Evolutionary conservation across 2,113 vertebrate genomes (phyloP).

Genomic region (Onychostoma macrolepis): DNA sequence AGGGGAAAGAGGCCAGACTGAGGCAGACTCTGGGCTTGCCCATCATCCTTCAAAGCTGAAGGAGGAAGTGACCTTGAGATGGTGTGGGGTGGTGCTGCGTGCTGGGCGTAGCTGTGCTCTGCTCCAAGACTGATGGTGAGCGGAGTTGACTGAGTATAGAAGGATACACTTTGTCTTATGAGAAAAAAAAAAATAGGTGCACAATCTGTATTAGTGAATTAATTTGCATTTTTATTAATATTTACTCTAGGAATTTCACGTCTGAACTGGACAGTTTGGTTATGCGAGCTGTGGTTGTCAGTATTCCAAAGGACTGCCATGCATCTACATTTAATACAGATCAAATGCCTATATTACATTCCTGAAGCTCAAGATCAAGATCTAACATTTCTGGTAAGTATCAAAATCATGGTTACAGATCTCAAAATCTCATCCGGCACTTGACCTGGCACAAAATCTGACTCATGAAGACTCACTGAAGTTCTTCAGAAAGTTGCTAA

Average conservation of each 20-base stretch:
- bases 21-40: slow-evolving; percentile 58
- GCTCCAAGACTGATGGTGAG: slow-evolving; percentile 59
- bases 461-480: slow-evolving; percentile 20
- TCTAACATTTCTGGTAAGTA: background rate
- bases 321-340: background rate
- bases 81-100: slow-evolving; percentile 50
- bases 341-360: background rate
- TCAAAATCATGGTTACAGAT: background rate
- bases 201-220: background rate
- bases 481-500: slow-evolving; percentile 79
- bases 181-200: background rate
- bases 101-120: slow-evolving; percentile 55
- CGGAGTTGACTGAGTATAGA: slow-evolving; percentile 24
- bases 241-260: background rate
- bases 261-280: background rate
- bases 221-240: background rate
- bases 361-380: background rate
- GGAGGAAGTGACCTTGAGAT: slow-evolving; percentile 73
- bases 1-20: slow-evolving; percentile 60
- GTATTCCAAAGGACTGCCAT: background rate
- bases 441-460: background rate
- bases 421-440: background rate
- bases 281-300: background rate
- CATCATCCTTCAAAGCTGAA: slow-evolving; percentile 71
- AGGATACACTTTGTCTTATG: slow-evolving; percentile 34